Evolutionary conservation across 1,140 invertebrate species (phyloP).

Genomic region (Micrasema minimum): DNA sequence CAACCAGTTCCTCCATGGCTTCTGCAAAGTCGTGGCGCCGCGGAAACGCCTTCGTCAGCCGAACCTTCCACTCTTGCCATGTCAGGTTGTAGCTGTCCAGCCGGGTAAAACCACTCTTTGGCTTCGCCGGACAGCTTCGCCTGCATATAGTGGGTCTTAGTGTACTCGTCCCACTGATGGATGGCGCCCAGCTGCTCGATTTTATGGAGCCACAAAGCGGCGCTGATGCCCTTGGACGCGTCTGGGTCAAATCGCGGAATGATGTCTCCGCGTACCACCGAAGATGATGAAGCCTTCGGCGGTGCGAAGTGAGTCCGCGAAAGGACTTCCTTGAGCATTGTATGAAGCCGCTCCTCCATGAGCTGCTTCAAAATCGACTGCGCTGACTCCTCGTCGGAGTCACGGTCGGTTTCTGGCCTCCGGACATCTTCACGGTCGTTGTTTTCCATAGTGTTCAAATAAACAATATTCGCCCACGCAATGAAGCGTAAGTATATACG

Average conservation of each 20-base stretch:
- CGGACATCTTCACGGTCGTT: too few species aligned
- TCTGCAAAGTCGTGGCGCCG: conserved; percentile 50
- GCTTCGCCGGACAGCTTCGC: conserved; percentile 55
- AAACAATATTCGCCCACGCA: too few species aligned
- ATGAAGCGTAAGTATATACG: too few species aligned
- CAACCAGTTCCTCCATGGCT: conserved; percentile 53
- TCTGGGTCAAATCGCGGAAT: background rate
- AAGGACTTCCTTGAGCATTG: too few species aligned
- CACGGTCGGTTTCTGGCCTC: too few species aligned
- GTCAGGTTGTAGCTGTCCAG: conserved; percentile 52
- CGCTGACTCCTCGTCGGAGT: too few species aligned
- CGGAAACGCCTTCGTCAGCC: conserved; percentile 51
- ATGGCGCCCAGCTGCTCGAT: conserved; percentile 55
- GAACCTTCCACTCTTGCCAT: conserved; percentile 54
- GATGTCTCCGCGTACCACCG: background rate
- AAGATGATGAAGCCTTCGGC: too few species aligned
- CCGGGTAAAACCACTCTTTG: conserved; percentile 53
- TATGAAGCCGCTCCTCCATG: too few species aligned
- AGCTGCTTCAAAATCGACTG: too few species aligned
- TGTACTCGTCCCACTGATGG: conserved; percentile 51
- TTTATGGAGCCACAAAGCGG: conserved; percentile 50
- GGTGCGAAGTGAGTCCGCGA: too few species aligned
- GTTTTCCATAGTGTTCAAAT: too few species aligned
- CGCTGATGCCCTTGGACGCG: conserved; percentile 41
- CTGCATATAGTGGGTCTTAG: conserved; percentile 52